phyloP scores from a whole-genome alignment of 1,140 invertebrate genomes.

The Neotoxoptera formosana region DNA sequence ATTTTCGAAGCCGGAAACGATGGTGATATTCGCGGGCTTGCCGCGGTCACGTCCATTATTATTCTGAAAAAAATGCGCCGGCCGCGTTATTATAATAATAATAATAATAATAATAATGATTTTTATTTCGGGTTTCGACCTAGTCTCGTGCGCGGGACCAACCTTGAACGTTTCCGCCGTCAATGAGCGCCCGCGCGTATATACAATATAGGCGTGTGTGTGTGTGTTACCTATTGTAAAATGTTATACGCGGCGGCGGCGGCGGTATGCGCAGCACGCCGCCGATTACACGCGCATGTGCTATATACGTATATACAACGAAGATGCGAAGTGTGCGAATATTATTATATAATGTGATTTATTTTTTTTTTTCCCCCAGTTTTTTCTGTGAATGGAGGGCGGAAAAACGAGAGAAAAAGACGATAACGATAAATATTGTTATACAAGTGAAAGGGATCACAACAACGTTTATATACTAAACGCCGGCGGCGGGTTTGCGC shows the following conservation, averaged over 20 bases:
- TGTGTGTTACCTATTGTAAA: too few relatives aligned
- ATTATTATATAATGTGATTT: background rate
- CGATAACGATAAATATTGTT: background rate
- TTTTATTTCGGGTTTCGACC: constrained; percentile 12
- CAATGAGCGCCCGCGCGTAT: constrained; percentile 5
- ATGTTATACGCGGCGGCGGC: background rate
- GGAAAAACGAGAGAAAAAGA: background rate
- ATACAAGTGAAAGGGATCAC: constrained; percentile 14
- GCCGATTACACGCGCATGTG: background rate
- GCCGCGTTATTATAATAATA: background rate
- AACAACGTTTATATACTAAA: background rate
- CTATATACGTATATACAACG: background rate
- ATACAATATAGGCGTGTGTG: too few relatives aligned
- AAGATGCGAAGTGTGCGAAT: background rate
- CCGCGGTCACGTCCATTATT: background rate
- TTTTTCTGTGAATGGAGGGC: constrained; percentile 5
- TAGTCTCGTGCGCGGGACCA: constrained; percentile 19
- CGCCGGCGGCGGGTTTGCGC: background rate
- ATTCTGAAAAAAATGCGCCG: constrained; percentile 1
- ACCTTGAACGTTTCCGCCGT: constrained; percentile 40
- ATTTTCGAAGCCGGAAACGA: background rate
- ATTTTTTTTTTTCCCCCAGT: background rate
- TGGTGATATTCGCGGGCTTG: background rate
- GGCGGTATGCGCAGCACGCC: constrained; percentile 19
- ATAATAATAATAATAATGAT: too few relatives aligned